Evolutionary conservation across 2,797 vertebrate species (phyloP).

Genomic region (Salarias fasciatus): DNA sequence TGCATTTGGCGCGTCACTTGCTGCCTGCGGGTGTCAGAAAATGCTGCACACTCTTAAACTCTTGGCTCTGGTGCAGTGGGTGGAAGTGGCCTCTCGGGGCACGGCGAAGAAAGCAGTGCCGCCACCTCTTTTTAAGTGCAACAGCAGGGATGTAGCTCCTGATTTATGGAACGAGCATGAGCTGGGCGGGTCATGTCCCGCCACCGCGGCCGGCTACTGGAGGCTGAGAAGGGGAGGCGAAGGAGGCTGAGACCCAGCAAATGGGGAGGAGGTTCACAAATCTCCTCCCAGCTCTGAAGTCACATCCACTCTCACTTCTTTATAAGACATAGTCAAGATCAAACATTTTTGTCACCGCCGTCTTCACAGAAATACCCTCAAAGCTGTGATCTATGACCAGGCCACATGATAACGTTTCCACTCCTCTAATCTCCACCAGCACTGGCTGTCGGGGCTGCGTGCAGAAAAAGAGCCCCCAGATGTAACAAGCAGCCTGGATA

Average conservation of each 20-base stretch:
- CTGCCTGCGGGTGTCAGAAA: slow-evolving; percentile 66
- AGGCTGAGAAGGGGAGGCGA: slow-evolving; percentile 31
- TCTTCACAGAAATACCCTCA: slow-evolving; percentile 25
- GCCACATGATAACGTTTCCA: slow-evolving; percentile 24
- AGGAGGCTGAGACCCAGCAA: slow-evolving; percentile 22
- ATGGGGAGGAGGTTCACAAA: slow-evolving; percentile 27
- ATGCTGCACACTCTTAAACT: slow-evolving; percentile 64
- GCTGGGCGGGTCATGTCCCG: slow-evolving; percentile 61
- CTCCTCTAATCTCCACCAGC: slow-evolving; percentile 42
- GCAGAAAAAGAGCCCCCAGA: slow-evolving; percentile 4
- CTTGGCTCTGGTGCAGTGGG: slow-evolving; percentile 59
- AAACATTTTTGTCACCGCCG: slow-evolving; percentile 44
- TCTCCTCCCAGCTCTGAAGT: slow-evolving; percentile 35
- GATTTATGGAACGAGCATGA: slow-evolving; percentile 74
- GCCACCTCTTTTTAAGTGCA: slow-evolving; percentile 61
- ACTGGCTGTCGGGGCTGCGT: slow-evolving; percentile 15
- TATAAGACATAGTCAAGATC: slow-evolving; percentile 56
- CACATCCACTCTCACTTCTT: slow-evolving; percentile 45
- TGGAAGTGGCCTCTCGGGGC: slow-evolving; percentile 60
- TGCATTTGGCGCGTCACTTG: slow-evolving; percentile 49
- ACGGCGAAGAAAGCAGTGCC: slow-evolving; percentile 43
- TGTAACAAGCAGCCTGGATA: not conserved
- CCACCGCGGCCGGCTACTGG: slow-evolving; percentile 52
- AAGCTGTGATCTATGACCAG: slow-evolving; percentile 33
- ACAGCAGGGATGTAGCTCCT: slow-evolving; percentile 48